Evolutionary conservation across 2,113 vertebrate species (phyloP).

Genomic region (Meleagris gallopavo): DNA sequence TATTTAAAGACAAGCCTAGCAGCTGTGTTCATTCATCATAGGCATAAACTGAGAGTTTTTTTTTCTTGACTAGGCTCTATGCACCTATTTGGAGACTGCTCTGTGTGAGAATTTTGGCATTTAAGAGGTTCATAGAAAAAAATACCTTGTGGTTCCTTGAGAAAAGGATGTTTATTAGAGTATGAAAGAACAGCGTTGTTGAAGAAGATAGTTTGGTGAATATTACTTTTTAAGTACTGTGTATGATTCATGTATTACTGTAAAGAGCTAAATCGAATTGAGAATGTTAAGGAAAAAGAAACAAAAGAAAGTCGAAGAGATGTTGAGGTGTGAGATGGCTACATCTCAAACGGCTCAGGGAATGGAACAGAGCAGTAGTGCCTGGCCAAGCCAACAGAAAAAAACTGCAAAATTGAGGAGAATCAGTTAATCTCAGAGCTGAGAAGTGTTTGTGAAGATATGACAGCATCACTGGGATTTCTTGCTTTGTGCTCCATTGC

Average conservation of each 20-base stretch:
- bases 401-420: background rate
- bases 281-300: background rate
- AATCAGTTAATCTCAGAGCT: no score
- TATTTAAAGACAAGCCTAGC: background rate
- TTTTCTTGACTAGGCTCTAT: background rate
- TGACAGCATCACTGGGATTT: background rate
- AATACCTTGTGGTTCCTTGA: background rate
- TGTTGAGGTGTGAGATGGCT: background rate
- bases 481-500: background rate
- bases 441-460: background rate
- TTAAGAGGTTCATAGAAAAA: background rate
- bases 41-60: background rate
- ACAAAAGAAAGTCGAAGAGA: background rate
- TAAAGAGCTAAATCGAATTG: background rate
- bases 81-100: background rate
- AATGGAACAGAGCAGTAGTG: background rate
- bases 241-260: background rate
- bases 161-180: background rate
- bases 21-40: background rate
- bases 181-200: background rate
- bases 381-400: background rate
- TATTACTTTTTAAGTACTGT: background rate
- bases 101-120: background rate
- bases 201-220: background rate
- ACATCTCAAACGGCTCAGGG: background rate